Evolutionary conservation across 2,888 invertebrate genomes (phyloP), one percentile per base, ranked within the genome.

Genomic region (Eupithecia subfuscata): DNA sequence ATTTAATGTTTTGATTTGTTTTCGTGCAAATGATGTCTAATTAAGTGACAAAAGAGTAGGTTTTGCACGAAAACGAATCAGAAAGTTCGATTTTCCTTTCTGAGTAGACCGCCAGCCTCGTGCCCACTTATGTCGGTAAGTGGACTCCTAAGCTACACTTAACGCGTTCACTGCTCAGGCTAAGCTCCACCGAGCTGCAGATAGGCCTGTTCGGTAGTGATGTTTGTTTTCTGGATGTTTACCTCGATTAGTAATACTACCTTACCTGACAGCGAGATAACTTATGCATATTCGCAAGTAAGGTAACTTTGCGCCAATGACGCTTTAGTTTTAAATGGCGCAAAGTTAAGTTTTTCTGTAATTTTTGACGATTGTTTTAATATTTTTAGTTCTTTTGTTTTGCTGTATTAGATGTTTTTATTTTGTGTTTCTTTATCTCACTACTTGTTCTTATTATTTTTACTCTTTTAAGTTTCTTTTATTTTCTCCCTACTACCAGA

Each of bases 401-500:
- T 52, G n/a, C 48, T 48, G 48, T 22, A 9, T n/a, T 52, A n/a
- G 9, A 22, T 56, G 3, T 25, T 60, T 60, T 22, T 22, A 43
- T 56, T 56, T 56, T 48, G 45, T 48, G 14, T 56, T 12, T 22
- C 4, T 22, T 18, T 60, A 60, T 60, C 8, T 14, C 5, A 60
- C 14, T 22, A 11, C 22, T 56, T 22, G 56, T 56, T 56, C 1
- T 25, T 56, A 18, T 8, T 52, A 5, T 22, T 56, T n/a, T 56
- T n/a, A 52, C 8, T n/a, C n/a, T 43, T 67, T 74, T 75, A 70
- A 37, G 70, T 76, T 77, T 30, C 48, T 71, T 63, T 25, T 71
- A n/a, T 45, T 78, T 52, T 69, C 30, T 22, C 25, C 69, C 45
- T 40, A 69, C 68, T 37, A 70, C 82, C 85, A 82, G 81, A 82